Base-by-base conservation (phyloP, 2,888 invertebrate species). In the Gasteruption jaculator region DNA sequence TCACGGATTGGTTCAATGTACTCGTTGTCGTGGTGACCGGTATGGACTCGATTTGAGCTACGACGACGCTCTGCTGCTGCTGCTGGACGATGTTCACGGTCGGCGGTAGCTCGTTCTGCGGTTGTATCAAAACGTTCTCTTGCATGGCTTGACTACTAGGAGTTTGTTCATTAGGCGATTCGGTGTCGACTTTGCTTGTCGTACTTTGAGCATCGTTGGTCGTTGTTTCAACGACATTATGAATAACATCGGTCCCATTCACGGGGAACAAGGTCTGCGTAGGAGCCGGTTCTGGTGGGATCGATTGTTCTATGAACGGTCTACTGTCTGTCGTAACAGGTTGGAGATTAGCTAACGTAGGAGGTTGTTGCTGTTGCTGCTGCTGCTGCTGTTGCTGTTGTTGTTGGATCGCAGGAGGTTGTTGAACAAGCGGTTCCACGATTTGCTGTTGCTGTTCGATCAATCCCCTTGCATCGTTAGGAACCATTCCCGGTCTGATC, bases 401-500 rank as follows among this genome's bases (percentile, higher is more conserved):
- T 12, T 57, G 60, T 6, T 57, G 63, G 38, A 45, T 38, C 14
- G 41, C 26, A 7, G 36, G 15, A 20, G 41, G 32, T 2, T 34
- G 38, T 8, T 45, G 41, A 14, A 31, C 37, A 11, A 45, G 14
- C 10, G 39, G 46, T 10, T 60, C 49, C 18, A 44, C 34, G 34
- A 49, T 45, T 8, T 68, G 52, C 38, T 57, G 54, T 36, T 60
- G 65, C 38, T 61, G 48, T 33, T 71, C 71, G 37, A 69, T 57
- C 47, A 69, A 55, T 21, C 50, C 56, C 55, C 69, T 60, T 4
- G 59, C 58, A 25, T 71, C 71, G 35, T 54, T 64, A 3, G 66
- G 56, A 31, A 63, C 71, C 34, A 74, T 58, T 46, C 63, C 59
- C 29, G 65, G 63, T 58, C 65, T 63, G 20, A 66, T 63, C 49